A percentile compares a stretch with the other conserved stretches of the same genome.
These are phyloP conservation scores for Octopus sinensis DNA, from an alignment of 1,140 invertebrate genomes.

Conservation along the genomic window DNA sequence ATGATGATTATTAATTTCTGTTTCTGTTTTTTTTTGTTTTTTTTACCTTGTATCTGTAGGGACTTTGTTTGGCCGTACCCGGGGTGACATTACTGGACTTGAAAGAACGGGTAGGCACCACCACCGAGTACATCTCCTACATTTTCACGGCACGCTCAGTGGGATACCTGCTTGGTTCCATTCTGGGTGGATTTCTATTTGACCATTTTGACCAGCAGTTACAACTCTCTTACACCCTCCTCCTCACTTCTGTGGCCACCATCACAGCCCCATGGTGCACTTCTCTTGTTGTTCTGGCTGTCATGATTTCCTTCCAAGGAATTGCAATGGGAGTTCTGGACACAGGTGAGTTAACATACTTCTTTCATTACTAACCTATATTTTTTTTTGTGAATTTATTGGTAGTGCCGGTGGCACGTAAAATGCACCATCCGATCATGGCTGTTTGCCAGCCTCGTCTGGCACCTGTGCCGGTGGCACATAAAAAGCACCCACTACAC, in stretches of 20 bases:
- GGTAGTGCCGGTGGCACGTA: background rate
- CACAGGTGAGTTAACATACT: conserved; percentile 44
- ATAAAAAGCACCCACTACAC: no score
- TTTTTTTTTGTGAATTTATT: background rate
- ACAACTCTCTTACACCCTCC: conserved; percentile 42
- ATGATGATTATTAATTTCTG: no score
- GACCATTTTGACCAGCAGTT: conserved; percentile 52
- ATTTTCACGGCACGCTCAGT: conserved; percentile 52
- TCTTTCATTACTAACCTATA: background rate
- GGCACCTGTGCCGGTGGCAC: no score
- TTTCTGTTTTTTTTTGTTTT: no score
- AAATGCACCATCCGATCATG: no score
- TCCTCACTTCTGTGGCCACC: conserved; percentile 45
- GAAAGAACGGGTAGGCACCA: conserved; percentile 42
- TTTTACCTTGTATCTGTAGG: conserved; percentile 41
- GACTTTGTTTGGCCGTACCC: conserved; percentile 56
- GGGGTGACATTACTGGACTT: conserved; percentile 57
- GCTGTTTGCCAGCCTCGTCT: no score
- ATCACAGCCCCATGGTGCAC: conserved; percentile 47
- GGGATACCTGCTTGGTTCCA: conserved; percentile 52
- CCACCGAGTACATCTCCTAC: conserved; percentile 44
- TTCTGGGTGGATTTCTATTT: conserved; percentile 52
- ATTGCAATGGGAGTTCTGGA: conserved; percentile 57
- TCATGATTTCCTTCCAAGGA: conserved; percentile 52
- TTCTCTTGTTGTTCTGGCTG: conserved; percentile 39